These are phyloP conservation scores for Clytia hemisphaerica DNA, from an alignment of 30 jellyfish, hydroid and myxozoan species.

Conservation along the genomic window DNA sequence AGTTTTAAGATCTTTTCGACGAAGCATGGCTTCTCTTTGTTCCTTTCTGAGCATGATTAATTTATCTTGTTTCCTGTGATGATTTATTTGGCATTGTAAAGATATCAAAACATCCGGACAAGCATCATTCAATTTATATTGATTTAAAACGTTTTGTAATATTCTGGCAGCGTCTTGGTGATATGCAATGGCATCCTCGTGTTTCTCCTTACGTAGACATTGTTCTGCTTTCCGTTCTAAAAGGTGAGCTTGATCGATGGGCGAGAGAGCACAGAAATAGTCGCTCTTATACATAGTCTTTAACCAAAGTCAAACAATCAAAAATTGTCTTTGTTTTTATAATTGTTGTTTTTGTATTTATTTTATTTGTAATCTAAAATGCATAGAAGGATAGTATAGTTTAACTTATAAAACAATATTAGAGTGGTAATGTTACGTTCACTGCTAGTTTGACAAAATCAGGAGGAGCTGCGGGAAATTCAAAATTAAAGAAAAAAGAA, in stretches of 20 bases:
- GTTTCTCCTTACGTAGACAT: not conserved
- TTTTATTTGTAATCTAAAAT: no score
- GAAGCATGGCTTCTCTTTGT: no score
- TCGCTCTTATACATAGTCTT: no score
- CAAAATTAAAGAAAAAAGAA: no score
- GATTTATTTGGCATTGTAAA: not conserved
- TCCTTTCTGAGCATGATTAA: not conserved
- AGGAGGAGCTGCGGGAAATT: no score
- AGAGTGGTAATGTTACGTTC: no score
- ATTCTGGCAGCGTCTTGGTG: slow-evolving; percentile 4
- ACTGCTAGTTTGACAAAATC: no score
- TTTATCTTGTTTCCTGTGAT: slow-evolving; percentile 7
- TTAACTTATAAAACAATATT: no score
- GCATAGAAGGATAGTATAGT: no score
- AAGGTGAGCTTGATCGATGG: slow-evolving; percentile 1
- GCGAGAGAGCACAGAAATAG: slow-evolving; percentile 3
- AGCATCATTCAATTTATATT: not conserved
- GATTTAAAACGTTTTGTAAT: not conserved
- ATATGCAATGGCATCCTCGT: slow-evolving; percentile 12
- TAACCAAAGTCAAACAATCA: not conserved
- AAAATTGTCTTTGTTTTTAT: no score
- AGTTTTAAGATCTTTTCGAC: not conserved
- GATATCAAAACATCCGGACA: not conserved
- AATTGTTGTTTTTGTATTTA: no score
- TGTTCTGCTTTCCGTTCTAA: slow-evolving; percentile 6